Evolutionary conservation across 1,140 invertebrate genomes (phyloP), one percentile per base, ranked within the genome.

Genomic region (Acromyrmex echinatior): DNA sequence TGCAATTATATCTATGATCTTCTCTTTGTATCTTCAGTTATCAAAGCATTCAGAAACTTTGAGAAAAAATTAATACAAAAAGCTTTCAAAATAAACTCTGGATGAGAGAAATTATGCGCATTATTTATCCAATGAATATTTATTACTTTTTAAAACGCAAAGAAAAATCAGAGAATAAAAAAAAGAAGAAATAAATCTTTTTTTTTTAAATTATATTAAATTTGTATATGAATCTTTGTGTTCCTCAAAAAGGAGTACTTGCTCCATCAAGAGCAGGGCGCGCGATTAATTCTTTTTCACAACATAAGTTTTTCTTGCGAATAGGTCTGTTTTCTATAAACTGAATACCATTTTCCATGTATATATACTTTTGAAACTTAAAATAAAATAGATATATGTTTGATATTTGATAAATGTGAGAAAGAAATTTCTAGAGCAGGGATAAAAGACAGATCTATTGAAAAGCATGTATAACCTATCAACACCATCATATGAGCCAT

Each of bases 381-480:
- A 45, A 45, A 7, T 9, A 10, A 10, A 45, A 45, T 45, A 45
- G 39, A 45, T 39, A 7, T 39, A 39, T 39, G 6, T 39, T 39
- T 39, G 7, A 39, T 10, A 45, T 45, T 45, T 45, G 39, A 2
- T 45, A 10, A 45, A 45, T 0, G 9, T 1, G 2, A 45, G 39
- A 45, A 45, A 45, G 1, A 45, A 45, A 45, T 45, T 45, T 45
- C 39, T 45, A 45, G 0, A 10, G 39, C 39, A 10, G 1, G 39
- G 7, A 45, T 45, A 45, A 45, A 45, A 12, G 2, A 45, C 0
- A 45, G 7, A 45, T 45, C 39, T 45, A 45, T 45, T 10, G 39
- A 14, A 66, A 35, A 76, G 14, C 14, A 12, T 76, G 31, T 60
- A 60, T 60, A 76, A 76, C 31, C 31, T 39, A 39, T 76, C 31